phyloP scores from a whole-genome alignment of 1,140 invertebrate genomes.

The Drosophila tropicalis region DNA sequence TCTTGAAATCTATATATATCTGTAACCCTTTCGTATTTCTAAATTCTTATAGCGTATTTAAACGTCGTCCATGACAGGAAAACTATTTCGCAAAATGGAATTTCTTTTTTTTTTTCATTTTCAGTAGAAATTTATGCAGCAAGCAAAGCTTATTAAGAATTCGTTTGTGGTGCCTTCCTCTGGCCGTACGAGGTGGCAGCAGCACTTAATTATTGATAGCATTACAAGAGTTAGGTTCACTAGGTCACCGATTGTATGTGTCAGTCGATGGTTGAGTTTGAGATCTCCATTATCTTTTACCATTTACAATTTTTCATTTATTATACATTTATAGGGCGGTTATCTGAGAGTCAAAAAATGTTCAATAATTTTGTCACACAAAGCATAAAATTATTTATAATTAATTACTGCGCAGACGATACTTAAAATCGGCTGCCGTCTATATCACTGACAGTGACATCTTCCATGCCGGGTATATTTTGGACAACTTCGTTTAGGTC shows the following conservation, averaged over 20 bases:
- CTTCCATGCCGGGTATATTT: constrained; percentile 63
- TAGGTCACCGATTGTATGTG: constrained; percentile 63
- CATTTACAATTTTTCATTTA: constrained; percentile 41
- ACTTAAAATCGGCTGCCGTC: constrained; percentile 36
- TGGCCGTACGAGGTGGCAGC: constrained; percentile 67
- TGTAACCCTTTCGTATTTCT: no score
- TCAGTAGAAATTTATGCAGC: constrained; percentile 73
- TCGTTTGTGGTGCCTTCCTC: constrained; percentile 43
- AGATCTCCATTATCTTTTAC: constrained; percentile 51
- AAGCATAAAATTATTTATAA: background rate
- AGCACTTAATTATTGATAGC: constrained; percentile 80
- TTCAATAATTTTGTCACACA: constrained; percentile 27
- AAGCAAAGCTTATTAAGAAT: constrained; percentile 75
- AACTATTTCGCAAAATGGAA: constrained; percentile 29
- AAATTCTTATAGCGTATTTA: background rate
- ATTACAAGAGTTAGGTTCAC: constrained; percentile 72
- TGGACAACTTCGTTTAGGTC: constrained; percentile 65
- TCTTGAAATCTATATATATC: no score
- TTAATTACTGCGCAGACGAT: no score
- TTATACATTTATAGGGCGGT: background rate
- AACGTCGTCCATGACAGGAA: background rate
- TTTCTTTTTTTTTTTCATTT: constrained; percentile 46
- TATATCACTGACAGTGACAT: constrained; percentile 63
- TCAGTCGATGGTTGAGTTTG: constrained; percentile 26
- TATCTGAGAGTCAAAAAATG: constrained; percentile 22